phyloP scores from a whole-genome alignment of 2,113 vertebrate genomes.

The Platysternon megacephalum region DNA sequence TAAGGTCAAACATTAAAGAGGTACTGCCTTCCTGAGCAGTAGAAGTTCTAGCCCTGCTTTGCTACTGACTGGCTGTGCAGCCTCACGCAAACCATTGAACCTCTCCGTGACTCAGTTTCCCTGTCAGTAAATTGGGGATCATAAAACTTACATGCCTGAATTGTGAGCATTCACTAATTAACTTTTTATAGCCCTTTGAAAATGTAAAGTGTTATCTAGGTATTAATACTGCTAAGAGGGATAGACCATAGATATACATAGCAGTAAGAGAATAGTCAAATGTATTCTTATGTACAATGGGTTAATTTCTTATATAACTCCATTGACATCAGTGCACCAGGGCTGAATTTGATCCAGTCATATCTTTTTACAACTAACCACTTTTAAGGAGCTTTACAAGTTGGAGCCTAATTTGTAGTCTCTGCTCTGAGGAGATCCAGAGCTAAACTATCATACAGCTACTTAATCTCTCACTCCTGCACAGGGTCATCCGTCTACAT shows the following conservation, averaged over 20 bases:
- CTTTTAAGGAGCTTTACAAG: background rate
- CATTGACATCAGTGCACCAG: background rate
- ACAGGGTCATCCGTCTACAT: background rate
- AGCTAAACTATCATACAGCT: background rate
- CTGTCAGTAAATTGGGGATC: background rate
- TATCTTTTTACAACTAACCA: background rate
- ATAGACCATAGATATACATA: background rate
- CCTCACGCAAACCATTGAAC: background rate
- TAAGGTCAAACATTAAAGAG: background rate
- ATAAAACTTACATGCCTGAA: background rate
- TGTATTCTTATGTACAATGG: background rate
- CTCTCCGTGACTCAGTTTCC: background rate
- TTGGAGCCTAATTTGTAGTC: background rate
- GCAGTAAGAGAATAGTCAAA: background rate
- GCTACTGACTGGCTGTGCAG: background rate
- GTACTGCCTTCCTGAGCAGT: background rate
- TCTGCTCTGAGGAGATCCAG: background rate
- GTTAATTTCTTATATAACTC: background rate
- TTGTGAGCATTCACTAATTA: background rate
- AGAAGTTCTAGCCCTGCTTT: background rate
- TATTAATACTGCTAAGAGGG: background rate
- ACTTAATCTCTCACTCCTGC: background rate
- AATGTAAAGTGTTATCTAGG: background rate
- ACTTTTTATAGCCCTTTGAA: background rate
- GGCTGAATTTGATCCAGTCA: background rate